Percentiles rank a stretch among this genome's conserved stretches.
Evolutionary conservation across 1,140 invertebrate species (phyloP).

Genomic region (Centruroides sculpturatus): DNA sequence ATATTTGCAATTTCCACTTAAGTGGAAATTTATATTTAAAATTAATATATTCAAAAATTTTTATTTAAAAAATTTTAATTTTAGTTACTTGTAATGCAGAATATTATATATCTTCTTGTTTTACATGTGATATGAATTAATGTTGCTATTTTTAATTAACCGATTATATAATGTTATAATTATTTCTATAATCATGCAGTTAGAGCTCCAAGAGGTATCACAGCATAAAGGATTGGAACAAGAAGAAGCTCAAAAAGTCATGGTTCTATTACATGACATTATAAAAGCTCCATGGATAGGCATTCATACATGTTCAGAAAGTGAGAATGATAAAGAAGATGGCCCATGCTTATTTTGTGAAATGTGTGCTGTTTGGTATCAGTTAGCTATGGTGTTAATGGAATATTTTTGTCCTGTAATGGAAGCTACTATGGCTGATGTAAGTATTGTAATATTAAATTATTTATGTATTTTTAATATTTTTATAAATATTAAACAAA

Average conservation of each 20-base stretch:
- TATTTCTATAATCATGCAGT: conserved; percentile 32
- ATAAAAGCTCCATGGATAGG: conserved; percentile 57
- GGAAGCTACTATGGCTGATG: conserved; percentile 27
- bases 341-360: conserved; percentile 69
- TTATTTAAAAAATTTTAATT: too few relatives aligned
- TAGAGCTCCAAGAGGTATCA: conserved; percentile 85
- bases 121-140: too few relatives aligned
- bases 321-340: conserved; percentile 36
- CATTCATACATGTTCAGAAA: conserved; percentile 48
- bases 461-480: too few relatives aligned
- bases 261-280: conserved; percentile 66
- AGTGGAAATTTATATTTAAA: too few relatives aligned
- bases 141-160: too few relatives aligned
- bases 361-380: conserved; percentile 83
- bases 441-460: conserved; percentile 1
- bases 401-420: conserved; percentile 38
- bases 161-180: too few relatives aligned
- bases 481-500: neutral
- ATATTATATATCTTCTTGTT: too few relatives aligned
- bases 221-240: conserved; percentile 65
- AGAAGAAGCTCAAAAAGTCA: conserved; percentile 53
- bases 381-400: conserved; percentile 32
- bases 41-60: too few relatives aligned
- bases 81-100: too few relatives aligned
- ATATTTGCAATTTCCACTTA: too few relatives aligned